Percentiles rank a stretch among this genome's conserved stretches.
These are phyloP conservation scores for Crotalus horridus DNA, from an alignment of 2,113 vertebrate genomes.

Conservation along the genomic window DNA sequence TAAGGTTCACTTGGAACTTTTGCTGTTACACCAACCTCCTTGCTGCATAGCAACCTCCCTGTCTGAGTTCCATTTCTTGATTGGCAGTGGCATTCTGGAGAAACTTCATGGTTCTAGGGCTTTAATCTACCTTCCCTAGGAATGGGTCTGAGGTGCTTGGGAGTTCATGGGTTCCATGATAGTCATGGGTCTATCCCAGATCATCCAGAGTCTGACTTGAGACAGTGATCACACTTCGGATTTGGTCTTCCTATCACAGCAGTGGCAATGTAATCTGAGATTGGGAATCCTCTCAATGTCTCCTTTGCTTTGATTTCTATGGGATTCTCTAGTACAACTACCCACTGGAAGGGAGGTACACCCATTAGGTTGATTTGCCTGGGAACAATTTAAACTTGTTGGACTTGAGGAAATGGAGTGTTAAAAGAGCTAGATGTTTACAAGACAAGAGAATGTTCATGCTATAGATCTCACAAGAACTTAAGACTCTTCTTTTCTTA, in stretches of 20 bases:
- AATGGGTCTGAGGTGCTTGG: neutral
- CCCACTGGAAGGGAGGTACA: neutral
- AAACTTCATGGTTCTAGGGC: neutral
- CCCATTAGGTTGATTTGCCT: neutral
- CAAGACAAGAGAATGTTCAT: neutral
- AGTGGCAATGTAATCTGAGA: neutral
- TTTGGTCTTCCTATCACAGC: neutral
- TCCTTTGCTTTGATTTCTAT: neutral
- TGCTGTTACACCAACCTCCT: neutral
- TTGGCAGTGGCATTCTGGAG: neutral
- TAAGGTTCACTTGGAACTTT: neutral
- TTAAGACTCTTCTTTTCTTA: neutral
- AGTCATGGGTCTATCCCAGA: neutral
- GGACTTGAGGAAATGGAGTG: neutral
- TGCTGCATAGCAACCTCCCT: neutral
- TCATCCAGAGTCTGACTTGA: neutral
- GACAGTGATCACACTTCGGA: neutral
- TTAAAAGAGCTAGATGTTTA: neutral
- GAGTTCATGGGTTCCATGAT: neutral
- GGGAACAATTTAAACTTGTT: neutral
- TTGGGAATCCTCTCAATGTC: neutral
- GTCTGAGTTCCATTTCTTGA: neutral
- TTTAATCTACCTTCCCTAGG: neutral
- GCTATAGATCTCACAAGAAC: neutral
- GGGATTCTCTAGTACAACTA: neutral